Conservation (phyloP, 2,113 vertebrate genomes). For the Pimephales promelas region DNA sequence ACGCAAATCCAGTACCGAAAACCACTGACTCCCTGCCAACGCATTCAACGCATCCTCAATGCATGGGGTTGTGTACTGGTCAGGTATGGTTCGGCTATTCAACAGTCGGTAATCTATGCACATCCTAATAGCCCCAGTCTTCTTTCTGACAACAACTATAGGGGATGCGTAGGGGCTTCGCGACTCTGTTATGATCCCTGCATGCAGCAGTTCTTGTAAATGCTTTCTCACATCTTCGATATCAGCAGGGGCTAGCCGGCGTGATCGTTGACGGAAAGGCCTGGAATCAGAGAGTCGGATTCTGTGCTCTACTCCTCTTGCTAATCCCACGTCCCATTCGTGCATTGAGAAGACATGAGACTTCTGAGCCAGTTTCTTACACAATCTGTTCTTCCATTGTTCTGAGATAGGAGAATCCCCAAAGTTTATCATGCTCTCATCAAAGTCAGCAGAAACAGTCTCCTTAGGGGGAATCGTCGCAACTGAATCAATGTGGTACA, state of each 20-base stretch:
- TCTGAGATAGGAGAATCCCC: not conserved
- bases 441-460: not conserved
- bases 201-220: conserved; percentile 12
- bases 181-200: conserved; percentile 10
- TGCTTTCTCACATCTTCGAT: conserved; percentile 15
- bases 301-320: too few relatives aligned
- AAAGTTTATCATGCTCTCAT: conserved; percentile 2
- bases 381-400: not conserved
- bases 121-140: conserved; percentile 17
- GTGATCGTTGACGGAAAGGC: too few relatives aligned
- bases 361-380: conserved; percentile 25
- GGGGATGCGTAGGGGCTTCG: not conserved
- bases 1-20: too few relatives aligned
- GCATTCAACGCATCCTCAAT: too few relatives aligned
- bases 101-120: conserved; percentile 28
- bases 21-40: too few relatives aligned
- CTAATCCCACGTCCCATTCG: conserved; percentile 26
- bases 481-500: conserved; percentile 4
- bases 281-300: too few relatives aligned
- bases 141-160: not conserved
- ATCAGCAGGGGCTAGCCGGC: not conserved
- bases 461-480: not conserved
- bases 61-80: too few relatives aligned
- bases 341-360: conserved; percentile 33
- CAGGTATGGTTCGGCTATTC: conserved; percentile 9